Evolutionary conservation across 2,113 vertebrate genomes (phyloP), one percentile per base, ranked within the genome.

Genomic region (Ammodramus savannarum): DNA sequence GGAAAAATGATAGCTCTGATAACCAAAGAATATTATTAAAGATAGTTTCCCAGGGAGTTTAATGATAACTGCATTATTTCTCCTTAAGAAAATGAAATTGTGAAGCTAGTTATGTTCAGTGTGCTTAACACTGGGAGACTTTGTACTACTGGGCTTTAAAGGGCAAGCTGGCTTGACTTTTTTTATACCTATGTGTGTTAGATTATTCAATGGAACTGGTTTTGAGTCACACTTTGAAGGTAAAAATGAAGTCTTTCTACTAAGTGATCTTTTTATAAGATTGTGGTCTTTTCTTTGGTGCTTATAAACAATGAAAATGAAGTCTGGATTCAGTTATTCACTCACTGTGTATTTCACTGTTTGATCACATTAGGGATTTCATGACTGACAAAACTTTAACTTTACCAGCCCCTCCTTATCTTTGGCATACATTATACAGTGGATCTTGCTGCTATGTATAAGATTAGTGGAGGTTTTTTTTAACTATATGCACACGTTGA

Each of bases 11-110:
- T 96, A 97, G 44, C 46, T 83, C 44, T 85, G 92, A 97, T 97
- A 98, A 97, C 76, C 89, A 96, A 96, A 96, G 95, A 95, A 95
- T 80, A 96, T 96, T 97, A 97, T 87, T 95, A 97, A 97, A 97
- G 93, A 54, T 77, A 87, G 71, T 95, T 97, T 98, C 72, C 54
- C 43, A 90, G 96, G 90, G 78, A 97, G 71, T 88, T 97, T 97
- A 98, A 98, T 89, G 95, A 96, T 93, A 97, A 97, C 95, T 85
- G 92, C 95, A 95, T 97, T 96, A 90, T 95, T 97, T 96, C 81
- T 97, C 66, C 88, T 94, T 93, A 96, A 94, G 89, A 94, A 97
- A 96, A 95, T 26, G 66, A 96, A 94, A 96, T 72, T 93, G 54
- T 90, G 76, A 95, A 95, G 76, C 80, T 71, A 80, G 91, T 96